Evolutionary conservation across 1,140 invertebrate genomes (phyloP).

Genomic region (Drosophila simulans): DNA sequence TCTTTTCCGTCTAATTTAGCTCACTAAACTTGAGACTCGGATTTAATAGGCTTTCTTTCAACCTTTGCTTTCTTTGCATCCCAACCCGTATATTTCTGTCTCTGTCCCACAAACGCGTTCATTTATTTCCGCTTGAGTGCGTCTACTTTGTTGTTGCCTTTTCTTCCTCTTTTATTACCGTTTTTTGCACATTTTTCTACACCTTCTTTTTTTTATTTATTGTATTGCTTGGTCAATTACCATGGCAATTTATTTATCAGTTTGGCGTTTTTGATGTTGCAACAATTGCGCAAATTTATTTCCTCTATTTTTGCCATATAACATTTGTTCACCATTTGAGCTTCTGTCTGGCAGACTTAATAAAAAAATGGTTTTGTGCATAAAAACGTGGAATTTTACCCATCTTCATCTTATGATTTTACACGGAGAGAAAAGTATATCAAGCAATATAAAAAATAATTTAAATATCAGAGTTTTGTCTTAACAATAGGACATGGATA

Average conservation of each 20-base stretch:
- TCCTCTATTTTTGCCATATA: slow-evolving; percentile 7
- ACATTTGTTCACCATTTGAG: slow-evolving; percentile 2
- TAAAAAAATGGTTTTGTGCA: neutral
- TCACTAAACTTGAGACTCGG: slow-evolving; percentile 28
- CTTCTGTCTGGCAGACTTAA: neutral
- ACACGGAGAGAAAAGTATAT: neutral
- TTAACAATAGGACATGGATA: neutral
- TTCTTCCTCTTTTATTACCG: slow-evolving; percentile 15
- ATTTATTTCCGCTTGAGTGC: slow-evolving; percentile 63
- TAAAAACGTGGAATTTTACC: neutral
- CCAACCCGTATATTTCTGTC: neutral
- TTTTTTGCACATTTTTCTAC: slow-evolving; percentile 37
- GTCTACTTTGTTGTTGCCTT: slow-evolving; percentile 40
- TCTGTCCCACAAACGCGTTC: slow-evolving; percentile 43
- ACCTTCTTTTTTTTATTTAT: slow-evolving; percentile 11
- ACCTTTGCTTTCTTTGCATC: slow-evolving; percentile 48
- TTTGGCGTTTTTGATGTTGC: slow-evolving; percentile 7
- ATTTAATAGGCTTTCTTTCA: slow-evolving; percentile 38
- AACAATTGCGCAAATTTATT: slow-evolving; percentile 32
- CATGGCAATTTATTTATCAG: slow-evolving; percentile 66
- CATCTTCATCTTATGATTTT: neutral
- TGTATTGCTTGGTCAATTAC: slow-evolving; percentile 59
- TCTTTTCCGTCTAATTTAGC: slow-evolving; percentile 40
- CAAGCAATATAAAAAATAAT: neutral
- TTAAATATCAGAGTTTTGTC: neutral